phyloP scores from a whole-genome alignment of 2,113 vertebrate genomes.

The Calidris pugnax region DNA sequence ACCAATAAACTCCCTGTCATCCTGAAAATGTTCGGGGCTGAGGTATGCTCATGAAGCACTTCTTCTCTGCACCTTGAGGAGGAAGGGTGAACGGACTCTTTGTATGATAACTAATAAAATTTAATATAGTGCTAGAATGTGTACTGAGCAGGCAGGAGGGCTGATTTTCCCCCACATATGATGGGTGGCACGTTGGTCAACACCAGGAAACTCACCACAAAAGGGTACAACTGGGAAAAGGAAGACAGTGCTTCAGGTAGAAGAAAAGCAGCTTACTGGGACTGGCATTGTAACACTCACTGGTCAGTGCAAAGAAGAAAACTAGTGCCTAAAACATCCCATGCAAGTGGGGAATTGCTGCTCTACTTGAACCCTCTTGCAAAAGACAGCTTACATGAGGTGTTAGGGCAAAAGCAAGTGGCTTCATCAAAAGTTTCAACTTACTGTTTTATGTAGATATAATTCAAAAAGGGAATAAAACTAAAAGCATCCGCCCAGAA shows the following conservation, averaged over 20 bases:
- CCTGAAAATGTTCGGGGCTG: slow-evolving; percentile 3
- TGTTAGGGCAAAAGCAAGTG: not conserved
- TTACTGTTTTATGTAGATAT: not conserved
- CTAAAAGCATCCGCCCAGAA: not conserved
- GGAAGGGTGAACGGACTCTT: not conserved
- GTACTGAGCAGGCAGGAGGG: not conserved
- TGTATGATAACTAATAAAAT: not conserved
- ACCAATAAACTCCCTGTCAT: not conserved
- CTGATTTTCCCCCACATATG: not conserved
- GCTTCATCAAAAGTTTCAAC: not conserved
- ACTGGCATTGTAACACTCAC: not conserved
- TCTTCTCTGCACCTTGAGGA: not conserved
- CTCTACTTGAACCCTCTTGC: not conserved
- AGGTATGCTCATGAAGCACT: not conserved
- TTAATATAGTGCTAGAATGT: not conserved
- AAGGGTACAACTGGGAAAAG: not conserved
- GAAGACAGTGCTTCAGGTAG: not conserved
- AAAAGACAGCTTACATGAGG: not conserved
- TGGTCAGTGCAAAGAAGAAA: not conserved
- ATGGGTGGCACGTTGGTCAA: not conserved
- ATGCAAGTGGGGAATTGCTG: not conserved
- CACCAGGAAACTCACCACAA: not conserved
- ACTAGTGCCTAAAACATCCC: not conserved
- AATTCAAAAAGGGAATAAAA: not conserved
- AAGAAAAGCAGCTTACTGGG: not conserved